phyloP scores from a whole-genome alignment of 2,797 vertebrate species.

The Zonotrichia albicollis region DNA sequence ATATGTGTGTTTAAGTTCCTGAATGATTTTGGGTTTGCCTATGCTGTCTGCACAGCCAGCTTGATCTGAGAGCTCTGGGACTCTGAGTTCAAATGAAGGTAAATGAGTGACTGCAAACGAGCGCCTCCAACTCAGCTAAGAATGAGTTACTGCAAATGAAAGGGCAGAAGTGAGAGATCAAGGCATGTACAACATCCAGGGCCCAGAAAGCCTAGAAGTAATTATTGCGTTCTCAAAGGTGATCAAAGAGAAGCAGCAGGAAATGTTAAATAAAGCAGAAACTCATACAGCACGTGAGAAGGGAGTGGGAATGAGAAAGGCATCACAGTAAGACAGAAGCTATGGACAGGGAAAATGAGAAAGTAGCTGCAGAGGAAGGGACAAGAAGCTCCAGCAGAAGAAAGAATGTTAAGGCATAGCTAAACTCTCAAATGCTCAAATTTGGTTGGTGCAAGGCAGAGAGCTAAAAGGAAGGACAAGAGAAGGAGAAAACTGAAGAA shows the following conservation, averaged over 20 bases:
- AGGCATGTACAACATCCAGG: conserved; percentile 17
- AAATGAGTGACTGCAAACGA: neutral
- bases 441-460: neutral
- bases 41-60: neutral
- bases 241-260: conserved; percentile 45
- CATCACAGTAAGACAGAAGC: neutral
- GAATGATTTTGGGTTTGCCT: neutral
- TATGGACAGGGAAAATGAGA: neutral
- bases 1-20: neutral
- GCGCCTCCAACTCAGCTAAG: neutral
- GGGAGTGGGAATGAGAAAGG: neutral
- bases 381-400: neutral
- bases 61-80: neutral
- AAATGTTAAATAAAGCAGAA: conserved; percentile 27
- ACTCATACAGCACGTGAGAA: neutral
- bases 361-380: neutral
- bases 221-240: conserved; percentile 7
- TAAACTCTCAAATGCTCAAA: neutral
- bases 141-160: conserved; percentile 56
- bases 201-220: conserved; percentile 38
- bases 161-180: conserved; percentile 54
- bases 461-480: neutral
- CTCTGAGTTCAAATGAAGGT: neutral
- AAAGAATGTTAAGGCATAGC: neutral
- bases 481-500: neutral